A percentile compares a stretch with the other conserved stretches of the same genome.
phyloP scores from a whole-genome alignment of 2,113 vertebrate genomes.

The Anarhynchus alexandrinus region DNA sequence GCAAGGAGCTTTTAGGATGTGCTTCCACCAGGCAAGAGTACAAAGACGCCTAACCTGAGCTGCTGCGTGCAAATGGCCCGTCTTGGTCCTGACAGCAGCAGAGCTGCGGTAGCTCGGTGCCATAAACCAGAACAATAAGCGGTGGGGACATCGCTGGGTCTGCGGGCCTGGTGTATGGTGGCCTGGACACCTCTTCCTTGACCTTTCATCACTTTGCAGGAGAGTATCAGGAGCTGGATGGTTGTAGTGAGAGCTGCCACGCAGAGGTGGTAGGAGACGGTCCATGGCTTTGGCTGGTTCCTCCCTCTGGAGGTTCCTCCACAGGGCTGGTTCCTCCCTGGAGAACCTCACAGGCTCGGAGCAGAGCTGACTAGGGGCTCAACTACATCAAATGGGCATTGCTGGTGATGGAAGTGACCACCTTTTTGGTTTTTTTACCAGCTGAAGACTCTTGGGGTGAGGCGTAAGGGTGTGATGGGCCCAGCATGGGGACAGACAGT shows the following conservation, averaged over 20 bases:
- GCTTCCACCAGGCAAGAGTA: neutral
- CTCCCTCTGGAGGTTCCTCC: too few relatives aligned
- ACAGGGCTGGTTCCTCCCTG: too few relatives aligned
- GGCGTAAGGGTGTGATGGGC: neutral
- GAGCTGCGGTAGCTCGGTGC: neutral
- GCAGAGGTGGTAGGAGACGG: neutral
- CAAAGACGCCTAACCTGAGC: neutral
- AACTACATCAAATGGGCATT: fast-evolving
- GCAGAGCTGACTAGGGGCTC: neutral
- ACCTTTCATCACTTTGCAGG: neutral
- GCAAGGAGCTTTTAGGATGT: neutral
- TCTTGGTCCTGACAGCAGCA: neutral
- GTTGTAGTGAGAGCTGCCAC: neutral
- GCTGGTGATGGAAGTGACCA: neutral
- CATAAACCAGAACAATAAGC: neutral
- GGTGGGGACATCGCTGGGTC: neutral
- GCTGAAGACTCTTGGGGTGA: neutral
- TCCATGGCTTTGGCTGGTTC: neutral
- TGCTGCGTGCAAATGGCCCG: neutral
- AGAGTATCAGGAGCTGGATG: neutral
- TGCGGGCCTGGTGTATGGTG: neutral
- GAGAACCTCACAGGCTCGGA: fast-evolving
- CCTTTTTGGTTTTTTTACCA: neutral
- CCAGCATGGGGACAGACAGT: neutral
- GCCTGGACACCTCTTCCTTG: neutral